phyloP scores from a whole-genome alignment of 1,140 invertebrate species.

The Drosophila ambigua region DNA sequence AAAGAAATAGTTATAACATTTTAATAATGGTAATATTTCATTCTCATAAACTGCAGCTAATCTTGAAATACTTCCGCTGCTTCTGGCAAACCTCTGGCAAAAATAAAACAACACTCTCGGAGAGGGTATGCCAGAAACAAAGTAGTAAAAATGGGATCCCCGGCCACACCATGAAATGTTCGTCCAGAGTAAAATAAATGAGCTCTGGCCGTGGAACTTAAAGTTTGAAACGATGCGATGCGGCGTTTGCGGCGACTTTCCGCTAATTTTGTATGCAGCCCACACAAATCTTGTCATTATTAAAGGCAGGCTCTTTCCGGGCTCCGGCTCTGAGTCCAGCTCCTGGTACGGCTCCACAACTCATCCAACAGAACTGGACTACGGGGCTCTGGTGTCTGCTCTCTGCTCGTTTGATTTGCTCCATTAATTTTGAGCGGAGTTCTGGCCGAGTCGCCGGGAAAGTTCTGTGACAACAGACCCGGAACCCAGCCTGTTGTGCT shows the following conservation, averaged over 20 bases:
- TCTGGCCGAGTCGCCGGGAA: slow-evolving; percentile 29
- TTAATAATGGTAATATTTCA: not conserved
- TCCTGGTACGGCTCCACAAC: slow-evolving; percentile 1
- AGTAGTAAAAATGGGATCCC: slow-evolving; percentile 23
- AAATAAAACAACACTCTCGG: not conserved
- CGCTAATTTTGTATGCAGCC: slow-evolving; percentile 72
- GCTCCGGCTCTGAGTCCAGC: not conserved
- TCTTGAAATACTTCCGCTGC: not conserved
- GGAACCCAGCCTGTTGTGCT: slow-evolving; percentile 37
- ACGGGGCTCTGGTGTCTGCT: slow-evolving; percentile 39
- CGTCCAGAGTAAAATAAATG: slow-evolving; percentile 66
- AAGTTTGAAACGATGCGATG: slow-evolving; percentile 29
- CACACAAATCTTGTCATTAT: slow-evolving; percentile 79
- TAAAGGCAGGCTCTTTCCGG: slow-evolving; percentile 41
- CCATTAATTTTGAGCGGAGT: slow-evolving; percentile 74
- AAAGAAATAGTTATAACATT: not conserved
- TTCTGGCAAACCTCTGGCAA: no score
- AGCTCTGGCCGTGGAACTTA: slow-evolving; percentile 38
- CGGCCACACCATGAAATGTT: slow-evolving; percentile 23
- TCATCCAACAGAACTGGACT: slow-evolving; percentile 23
- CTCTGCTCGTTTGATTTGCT: slow-evolving; percentile 70
- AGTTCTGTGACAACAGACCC: slow-evolving; percentile 55
- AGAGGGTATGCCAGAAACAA: slow-evolving; percentile 18
- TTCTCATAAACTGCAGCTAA: no score
- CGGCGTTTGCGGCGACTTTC: slow-evolving; percentile 7